A percentile compares a stretch with the other conserved stretches of the same genome.
Evolutionary conservation across 2,888 invertebrate species (phyloP).

Genomic region (Clepsis dumicolana): DNA sequence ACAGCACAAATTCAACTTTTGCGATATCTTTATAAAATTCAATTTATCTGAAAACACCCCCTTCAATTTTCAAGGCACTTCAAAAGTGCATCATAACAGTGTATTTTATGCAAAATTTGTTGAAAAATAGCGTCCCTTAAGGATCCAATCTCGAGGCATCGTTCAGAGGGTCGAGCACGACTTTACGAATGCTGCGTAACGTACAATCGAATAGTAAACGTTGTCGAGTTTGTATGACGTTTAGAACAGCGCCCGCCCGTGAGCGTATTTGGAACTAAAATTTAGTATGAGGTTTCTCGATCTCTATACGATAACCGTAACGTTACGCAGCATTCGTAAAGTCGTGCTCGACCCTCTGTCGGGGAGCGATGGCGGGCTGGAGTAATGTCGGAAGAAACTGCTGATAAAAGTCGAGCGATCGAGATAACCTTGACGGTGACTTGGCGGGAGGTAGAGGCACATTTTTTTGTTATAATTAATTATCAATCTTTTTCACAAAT

Average conservation of each 20-base stretch:
- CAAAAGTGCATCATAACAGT: constrained; percentile 46
- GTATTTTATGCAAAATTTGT: constrained; percentile 66
- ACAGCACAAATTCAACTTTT: not conserved
- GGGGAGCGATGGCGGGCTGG: constrained; percentile 59
- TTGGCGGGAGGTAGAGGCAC: constrained; percentile 10
- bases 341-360: too few relatives aligned
- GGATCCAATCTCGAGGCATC: constrained; percentile 49
- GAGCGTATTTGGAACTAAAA: too few relatives aligned
- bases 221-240: too few relatives aligned
- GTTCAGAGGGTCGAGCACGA: too few relatives aligned
- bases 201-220: too few relatives aligned
- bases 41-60: constrained; percentile 15
- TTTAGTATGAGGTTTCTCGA: too few relatives aligned
- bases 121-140: constrained; percentile 54
- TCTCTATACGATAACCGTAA: too few relatives aligned
- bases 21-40: not conserved
- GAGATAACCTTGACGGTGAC: constrained; percentile 41
- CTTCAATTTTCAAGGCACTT: constrained; percentile 9
- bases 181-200: too few relatives aligned
- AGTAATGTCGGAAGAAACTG: constrained; percentile 63
- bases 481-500: too few relatives aligned
- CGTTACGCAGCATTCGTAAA: too few relatives aligned
- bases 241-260: too few relatives aligned
- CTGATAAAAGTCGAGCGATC: constrained; percentile 60
- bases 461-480: too few relatives aligned